Conservation (phyloP, 2,797 vertebrate species). For the Scleropages formosus region DNA sequence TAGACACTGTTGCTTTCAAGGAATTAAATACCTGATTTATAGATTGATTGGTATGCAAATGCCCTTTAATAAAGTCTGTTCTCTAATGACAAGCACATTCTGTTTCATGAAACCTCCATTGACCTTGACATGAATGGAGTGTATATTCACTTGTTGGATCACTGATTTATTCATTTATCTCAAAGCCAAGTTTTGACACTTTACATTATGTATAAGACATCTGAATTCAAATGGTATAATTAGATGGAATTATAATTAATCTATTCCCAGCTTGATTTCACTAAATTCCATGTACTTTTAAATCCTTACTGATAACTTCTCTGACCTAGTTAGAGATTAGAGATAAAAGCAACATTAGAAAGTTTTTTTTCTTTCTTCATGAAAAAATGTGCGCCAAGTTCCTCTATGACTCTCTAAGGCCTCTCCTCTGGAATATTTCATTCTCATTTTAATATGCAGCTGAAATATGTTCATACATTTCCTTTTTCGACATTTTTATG, state of each 20-base stretch:
- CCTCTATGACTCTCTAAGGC: neutral
- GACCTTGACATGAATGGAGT: neutral
- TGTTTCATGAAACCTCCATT: neutral
- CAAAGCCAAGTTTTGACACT: neutral
- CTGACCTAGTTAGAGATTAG: neutral
- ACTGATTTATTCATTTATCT: neutral
- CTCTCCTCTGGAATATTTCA: neutral
- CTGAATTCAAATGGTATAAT: neutral
- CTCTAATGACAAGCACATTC: neutral
- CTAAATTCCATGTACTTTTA: neutral
- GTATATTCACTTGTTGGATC: neutral
- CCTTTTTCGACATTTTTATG: too few relatives aligned
- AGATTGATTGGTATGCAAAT: neutral
- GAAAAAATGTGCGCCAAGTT: neutral
- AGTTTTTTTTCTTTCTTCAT: neutral
- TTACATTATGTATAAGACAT: neutral
- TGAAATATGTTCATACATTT: too few relatives aligned
- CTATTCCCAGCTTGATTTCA: neutral
- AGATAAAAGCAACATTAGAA: neutral
- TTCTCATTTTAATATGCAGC: too few relatives aligned
- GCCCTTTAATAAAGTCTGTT: neutral
- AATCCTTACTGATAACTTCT: constrained; percentile 13
- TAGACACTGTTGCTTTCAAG: neutral
- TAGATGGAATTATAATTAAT: neutral
- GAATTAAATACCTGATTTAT: neutral